These are phyloP conservation scores for Cyaniris semiargus DNA, from an alignment of 2,888 invertebrate species.

Conservation along the genomic window DNA sequence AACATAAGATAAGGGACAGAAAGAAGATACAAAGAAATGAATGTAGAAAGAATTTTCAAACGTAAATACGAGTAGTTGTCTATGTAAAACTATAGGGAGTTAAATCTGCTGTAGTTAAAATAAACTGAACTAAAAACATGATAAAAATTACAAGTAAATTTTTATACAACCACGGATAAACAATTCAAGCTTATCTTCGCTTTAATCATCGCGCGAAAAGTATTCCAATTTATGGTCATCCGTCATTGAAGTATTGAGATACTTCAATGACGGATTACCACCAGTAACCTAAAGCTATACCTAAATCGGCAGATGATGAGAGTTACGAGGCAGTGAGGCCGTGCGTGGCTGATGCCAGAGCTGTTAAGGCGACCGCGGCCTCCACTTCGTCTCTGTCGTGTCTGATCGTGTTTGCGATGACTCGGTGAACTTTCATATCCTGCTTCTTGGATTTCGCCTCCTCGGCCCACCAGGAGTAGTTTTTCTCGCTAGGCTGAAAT, in stretches of 20 bases:
- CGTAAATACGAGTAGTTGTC: background rate
- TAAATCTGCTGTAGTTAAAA: background rate
- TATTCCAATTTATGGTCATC: background rate
- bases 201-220: background rate
- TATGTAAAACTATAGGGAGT: background rate
- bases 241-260: background rate
- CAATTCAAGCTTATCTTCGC: background rate
- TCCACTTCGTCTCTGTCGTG: conserved; percentile 88
- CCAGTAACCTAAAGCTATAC: background rate
- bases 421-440: conserved; percentile 51
- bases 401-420: conserved; percentile 54
- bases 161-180: background rate
- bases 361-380: conserved; percentile 87
- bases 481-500: conserved; percentile 86
- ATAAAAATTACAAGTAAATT: background rate
- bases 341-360: conserved; percentile 72
- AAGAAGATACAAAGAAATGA: background rate
- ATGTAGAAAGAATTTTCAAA: background rate
- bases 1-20: background rate
- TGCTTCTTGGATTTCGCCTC: conserved; percentile 61
- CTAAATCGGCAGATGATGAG: background rate
- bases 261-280: background rate
- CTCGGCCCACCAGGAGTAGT: conserved; percentile 84
- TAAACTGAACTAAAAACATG: background rate
- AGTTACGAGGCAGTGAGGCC: conserved; percentile 24